Base-by-base conservation (phyloP, 1,140 invertebrate genomes). In the Harlomillsia oculata region DNA sequence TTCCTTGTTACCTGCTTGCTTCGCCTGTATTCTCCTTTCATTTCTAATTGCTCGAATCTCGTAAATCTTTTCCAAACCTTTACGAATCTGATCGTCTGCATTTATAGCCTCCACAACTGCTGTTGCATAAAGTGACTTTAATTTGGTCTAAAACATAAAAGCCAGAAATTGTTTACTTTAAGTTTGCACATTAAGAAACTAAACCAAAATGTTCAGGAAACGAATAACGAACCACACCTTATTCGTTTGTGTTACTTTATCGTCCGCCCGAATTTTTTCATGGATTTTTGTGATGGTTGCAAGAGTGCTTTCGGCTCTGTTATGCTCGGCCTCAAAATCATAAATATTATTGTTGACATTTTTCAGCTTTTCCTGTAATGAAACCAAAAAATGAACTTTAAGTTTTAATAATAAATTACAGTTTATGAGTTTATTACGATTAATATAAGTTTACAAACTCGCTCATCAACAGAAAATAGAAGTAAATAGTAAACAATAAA, bases 1-100 rank as follows among this genome's bases (percentile, higher is more conserved):
- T 69, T 93, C 89, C 66, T 94, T 94, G 67, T 87, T 88, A 9
- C 87, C 87, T 3, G 84, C 82, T 8, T 56, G 36, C 32, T 52
- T 67, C 62, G 83, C 82, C 72, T 89, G 85, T 63, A 91, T 87
- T 58, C 89, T 76, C 37, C 88, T 77, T 67, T 93, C 88, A 73
- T 93, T 89, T 67, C 86, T 80, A 23, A 96, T 89, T 9, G 80
- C 79, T 53, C 90, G 78, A 48, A 97, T 93, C 73, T 96, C 90
- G 69, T 85, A 84, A 48, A 97, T 92, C 70, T 88, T 87, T 34
- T 82, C 79, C 21, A 97, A 69, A 1, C 89, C 86, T 66, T 83
- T 81, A 25, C 89, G 72, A 14, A 96, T 74, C 1, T 88, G 72
- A 55, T 88, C 83, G 66, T 92, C 87, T 71, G 96, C 92, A 63